Conservation (phyloP, 2,888 invertebrate genomes). For the Aphelenchoides bicaudatus region DNA sequence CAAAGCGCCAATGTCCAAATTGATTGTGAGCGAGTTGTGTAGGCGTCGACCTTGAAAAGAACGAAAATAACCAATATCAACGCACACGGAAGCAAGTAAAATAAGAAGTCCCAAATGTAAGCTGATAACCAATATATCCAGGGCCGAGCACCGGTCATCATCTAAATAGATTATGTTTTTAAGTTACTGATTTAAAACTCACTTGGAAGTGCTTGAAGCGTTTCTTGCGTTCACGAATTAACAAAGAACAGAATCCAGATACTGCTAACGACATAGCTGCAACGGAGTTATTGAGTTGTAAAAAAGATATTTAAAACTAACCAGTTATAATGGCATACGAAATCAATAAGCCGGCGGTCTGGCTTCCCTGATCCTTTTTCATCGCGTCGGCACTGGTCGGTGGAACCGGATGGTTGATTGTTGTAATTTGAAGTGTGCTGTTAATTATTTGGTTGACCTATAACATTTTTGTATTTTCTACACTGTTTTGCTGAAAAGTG, state of each 20-base stretch:
- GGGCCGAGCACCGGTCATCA: conserved; percentile 45
- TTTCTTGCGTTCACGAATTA: conserved; percentile 53
- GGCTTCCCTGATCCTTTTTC: conserved; percentile 34
- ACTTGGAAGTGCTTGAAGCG: conserved; percentile 52
- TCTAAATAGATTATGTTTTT: conserved; percentile 15
- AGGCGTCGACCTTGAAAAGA: conserved; percentile 38
- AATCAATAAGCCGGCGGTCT: conserved; percentile 32
- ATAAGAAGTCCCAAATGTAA: conserved; percentile 48
- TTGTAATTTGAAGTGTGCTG: conserved; percentile 23
- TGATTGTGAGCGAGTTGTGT: not conserved
- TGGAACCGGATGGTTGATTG: conserved; percentile 48
- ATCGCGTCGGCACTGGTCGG: conserved; percentile 42
- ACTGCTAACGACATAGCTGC: conserved; percentile 32
- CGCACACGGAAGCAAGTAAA: conserved; percentile 39
- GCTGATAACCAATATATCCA: conserved; percentile 51
- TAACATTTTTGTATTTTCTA: too few relatives aligned
- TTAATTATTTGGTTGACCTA: not conserved
- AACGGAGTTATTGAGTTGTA: too few relatives aligned
- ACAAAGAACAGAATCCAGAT: conserved; percentile 44
- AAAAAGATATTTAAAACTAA: too few relatives aligned
- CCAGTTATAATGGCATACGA: conserved; percentile 35
- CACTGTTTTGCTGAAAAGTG: too few relatives aligned
- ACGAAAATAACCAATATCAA: conserved; percentile 43
- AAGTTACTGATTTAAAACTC: not conserved
- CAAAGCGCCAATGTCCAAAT: conserved; percentile 32